Base-by-base conservation (phyloP, 2,113 vertebrate species). In the Rhombomys opimus region DNA sequence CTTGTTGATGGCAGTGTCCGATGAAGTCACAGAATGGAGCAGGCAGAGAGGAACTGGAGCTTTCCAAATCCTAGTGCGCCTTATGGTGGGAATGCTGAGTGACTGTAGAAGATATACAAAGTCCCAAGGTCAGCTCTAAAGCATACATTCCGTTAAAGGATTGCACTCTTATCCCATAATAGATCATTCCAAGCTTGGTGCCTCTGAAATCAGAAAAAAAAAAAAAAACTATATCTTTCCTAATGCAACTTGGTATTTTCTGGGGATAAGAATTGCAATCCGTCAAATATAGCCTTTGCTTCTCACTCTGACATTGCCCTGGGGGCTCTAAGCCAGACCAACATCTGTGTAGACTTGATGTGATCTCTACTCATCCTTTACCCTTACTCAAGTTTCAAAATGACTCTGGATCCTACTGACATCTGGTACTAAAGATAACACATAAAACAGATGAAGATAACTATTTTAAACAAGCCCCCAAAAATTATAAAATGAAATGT, bases 211-310 rank as follows among this genome's bases (percentile, higher is more conserved):
- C 70, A 89, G 25, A 27, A 67, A 80, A 90, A 89, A 87, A 57
- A 6, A 84, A 46, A 77, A 50, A 77, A 63, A 72, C 59, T 67
- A 82, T 9, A 86, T 72, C 2, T 22, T 15, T 65, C 52, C 73
- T 5, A 76, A 72, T 88, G 11, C 11, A 85, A 72, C 1, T 50
- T n/a, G 12, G 46, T 76, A 38, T 50, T 91, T 89, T 10, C 84
- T 73, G 73, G 20, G 23, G 35, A 93, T 89, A 93, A 91, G 38
- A 91, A 95, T 68, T 9, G 54, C 35, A 92, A 63, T 57, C 38
- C 38, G 50, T 96, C 63, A 96, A 94, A 93, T 91, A 5, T 22
- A 92, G 63, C 27, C 41, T 90, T 96, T 78, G 70, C 52, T 87
- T 32, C 4, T 15, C 70, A 41, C 89, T 86, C 52, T 85, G 22